Percentiles rank a stretch among this genome's conserved stretches.
Conservation (phyloP, 2,888 invertebrate genomes). For the Steromphala cineraria region DNA sequence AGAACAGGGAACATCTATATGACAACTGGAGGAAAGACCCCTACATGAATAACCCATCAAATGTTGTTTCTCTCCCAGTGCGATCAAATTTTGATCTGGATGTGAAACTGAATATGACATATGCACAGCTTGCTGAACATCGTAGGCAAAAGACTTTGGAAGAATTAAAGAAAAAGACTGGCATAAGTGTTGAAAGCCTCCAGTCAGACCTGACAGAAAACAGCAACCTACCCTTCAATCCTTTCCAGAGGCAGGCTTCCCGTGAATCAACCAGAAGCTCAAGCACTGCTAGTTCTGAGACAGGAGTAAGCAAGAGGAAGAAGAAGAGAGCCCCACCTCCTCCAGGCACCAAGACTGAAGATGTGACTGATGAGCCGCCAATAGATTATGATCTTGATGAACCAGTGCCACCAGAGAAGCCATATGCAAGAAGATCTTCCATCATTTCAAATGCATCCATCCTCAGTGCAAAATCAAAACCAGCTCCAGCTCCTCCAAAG, state of each 20-base stretch:
- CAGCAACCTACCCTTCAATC: slow-evolving; percentile 38
- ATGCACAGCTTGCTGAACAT: slow-evolving; percentile 66
- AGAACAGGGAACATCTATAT: slow-evolving; percentile 48
- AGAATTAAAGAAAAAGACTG: slow-evolving; percentile 57
- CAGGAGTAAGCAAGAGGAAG: slow-evolving; percentile 55
- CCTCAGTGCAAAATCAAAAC: background rate
- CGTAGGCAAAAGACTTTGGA: slow-evolving; percentile 56
- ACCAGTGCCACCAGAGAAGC: background rate
- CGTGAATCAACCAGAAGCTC: slow-evolving; percentile 44
- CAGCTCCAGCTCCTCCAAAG: slow-evolving; percentile 5
- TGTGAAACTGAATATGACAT: slow-evolving; percentile 63
- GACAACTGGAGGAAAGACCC: slow-evolving; percentile 44
- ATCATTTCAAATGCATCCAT: background rate
- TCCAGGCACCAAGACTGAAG: slow-evolving; percentile 32
- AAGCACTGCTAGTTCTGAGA: slow-evolving; percentile 49
- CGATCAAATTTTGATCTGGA: slow-evolving; percentile 64
- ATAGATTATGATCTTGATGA: slow-evolving; percentile 60
- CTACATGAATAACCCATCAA: slow-evolving; percentile 45
- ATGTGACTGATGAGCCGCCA: slow-evolving; percentile 49
- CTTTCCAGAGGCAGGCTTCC: slow-evolving; percentile 47
- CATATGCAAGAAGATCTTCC: background rate
- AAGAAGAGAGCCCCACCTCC: slow-evolving; percentile 64
- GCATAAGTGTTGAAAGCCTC: slow-evolving; percentile 48
- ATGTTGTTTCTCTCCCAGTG: slow-evolving; percentile 59
- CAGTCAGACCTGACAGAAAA: slow-evolving; percentile 51